These are phyloP conservation scores for Rhynchonycteris naso DNA, from an alignment of 2,797 vertebrate genomes.

Conservation along the genomic window DNA sequence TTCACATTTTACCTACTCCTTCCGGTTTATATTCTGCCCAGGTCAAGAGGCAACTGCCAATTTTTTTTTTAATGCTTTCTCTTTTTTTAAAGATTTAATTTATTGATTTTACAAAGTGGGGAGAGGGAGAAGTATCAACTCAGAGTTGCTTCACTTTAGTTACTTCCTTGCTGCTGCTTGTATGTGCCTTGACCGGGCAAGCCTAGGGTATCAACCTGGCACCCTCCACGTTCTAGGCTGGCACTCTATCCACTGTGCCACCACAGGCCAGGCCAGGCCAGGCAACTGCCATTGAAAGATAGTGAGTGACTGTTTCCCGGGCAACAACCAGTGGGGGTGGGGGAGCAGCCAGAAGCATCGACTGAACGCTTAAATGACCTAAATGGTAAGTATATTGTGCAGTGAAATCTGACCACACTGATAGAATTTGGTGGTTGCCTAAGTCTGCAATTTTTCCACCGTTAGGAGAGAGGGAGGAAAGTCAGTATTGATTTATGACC, in stretches of 20 bases:
- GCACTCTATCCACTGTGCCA: too few relatives aligned
- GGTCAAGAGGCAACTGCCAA: slow-evolving; percentile 46
- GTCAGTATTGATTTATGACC: not conserved
- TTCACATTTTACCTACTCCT: not conserved
- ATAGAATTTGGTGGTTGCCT: not conserved
- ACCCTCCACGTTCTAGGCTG: too few relatives aligned
- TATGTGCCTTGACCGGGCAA: too few relatives aligned
- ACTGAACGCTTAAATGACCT: slow-evolving; percentile 36
- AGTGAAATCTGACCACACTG: not conserved
- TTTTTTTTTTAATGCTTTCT: too few relatives aligned
- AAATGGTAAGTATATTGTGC: slow-evolving; percentile 60
- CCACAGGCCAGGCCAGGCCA: not conserved
- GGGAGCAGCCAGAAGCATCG: not conserved
- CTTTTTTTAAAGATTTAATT: too few relatives aligned
- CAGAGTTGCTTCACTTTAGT: too few relatives aligned
- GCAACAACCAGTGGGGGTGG: not conserved
- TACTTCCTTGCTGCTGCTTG: too few relatives aligned
- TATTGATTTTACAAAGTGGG: too few relatives aligned
- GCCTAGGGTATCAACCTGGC: too few relatives aligned
- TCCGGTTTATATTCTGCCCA: slow-evolving; percentile 64
- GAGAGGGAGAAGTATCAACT: too few relatives aligned
- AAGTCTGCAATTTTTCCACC: not conserved
- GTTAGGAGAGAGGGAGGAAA: not conserved
- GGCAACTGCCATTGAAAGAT: slow-evolving; percentile 26
- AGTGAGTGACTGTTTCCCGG: slow-evolving; percentile 12